phyloP scores from a whole-genome alignment of 2,888 invertebrate species.

The Thera obeliscata region DNA sequence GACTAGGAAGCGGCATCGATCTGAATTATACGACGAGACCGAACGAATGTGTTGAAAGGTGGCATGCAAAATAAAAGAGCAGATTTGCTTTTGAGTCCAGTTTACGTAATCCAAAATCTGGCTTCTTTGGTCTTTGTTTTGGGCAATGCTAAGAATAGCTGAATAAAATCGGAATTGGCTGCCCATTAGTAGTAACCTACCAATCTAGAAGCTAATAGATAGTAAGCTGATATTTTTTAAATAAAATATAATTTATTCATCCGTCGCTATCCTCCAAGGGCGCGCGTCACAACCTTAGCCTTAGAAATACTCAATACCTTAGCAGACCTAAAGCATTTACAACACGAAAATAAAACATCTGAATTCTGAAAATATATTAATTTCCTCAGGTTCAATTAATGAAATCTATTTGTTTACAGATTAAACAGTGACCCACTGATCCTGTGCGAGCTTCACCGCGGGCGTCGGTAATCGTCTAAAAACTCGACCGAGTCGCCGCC shows the following conservation, averaged over 20 bases:
- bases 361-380: not conserved
- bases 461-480: conserved; percentile 60
- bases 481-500: conserved; percentile 54
- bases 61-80: conserved; percentile 26
- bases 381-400: conserved; percentile 13
- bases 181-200: too few relatives aligned
- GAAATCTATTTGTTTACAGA: conserved; percentile 17
- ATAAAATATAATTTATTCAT: too few relatives aligned
- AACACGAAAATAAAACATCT: too few relatives aligned
- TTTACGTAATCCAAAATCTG: conserved; percentile 17
- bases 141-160: too few relatives aligned
- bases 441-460: conserved; percentile 47
- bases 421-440: conserved; percentile 52
- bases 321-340: too few relatives aligned
- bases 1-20: conserved; percentile 38
- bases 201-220: too few relatives aligned
- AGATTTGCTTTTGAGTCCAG: conserved; percentile 6
- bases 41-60: conserved; percentile 26
- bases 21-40: conserved; percentile 31
- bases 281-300: too few relatives aligned
- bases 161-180: too few relatives aligned
- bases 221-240: too few relatives aligned
- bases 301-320: too few relatives aligned
- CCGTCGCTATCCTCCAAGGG: too few relatives aligned
- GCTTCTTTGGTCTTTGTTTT: not conserved